These are phyloP conservation scores for Euthynnus affinis DNA, from an alignment of 2,797 vertebrate species.

Conservation along the genomic window DNA sequence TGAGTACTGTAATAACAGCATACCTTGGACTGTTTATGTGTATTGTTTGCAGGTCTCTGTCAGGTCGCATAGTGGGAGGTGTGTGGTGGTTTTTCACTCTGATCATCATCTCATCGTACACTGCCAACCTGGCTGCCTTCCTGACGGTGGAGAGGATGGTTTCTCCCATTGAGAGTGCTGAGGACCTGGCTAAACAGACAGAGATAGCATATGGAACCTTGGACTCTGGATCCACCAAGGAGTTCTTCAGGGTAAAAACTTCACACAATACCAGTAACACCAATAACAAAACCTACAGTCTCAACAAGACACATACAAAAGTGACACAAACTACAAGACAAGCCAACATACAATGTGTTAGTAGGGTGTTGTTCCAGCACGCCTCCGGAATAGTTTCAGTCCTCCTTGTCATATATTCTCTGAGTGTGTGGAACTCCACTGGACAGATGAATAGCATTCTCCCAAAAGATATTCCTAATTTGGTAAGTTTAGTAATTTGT, in stretches of 20 bases:
- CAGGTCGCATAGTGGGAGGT: constrained; percentile 97
- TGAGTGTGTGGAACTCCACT: no score
- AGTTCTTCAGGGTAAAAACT: constrained; percentile 95
- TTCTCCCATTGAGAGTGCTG: constrained; percentile 97
- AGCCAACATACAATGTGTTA: no score
- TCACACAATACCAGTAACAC: background rate
- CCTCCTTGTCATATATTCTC: no score
- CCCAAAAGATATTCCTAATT: no score
- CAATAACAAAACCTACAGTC: background rate
- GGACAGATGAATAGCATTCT: no score
- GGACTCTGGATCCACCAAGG: constrained; percentile 98
- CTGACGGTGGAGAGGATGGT: constrained; percentile 99
- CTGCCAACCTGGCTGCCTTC: constrained; percentile 98
- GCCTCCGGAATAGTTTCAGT: no score
- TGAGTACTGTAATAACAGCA: background rate
- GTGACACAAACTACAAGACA: background rate
- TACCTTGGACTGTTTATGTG: background rate
- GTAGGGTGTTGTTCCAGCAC: no score
- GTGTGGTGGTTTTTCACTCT: constrained; percentile 99
- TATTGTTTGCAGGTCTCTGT: constrained; percentile 90
- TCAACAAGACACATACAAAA: background rate
- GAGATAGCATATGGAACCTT: constrained; percentile 97
- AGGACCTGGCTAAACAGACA: constrained; percentile 97
- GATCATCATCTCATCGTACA: constrained; percentile 99
- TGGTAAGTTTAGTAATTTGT: no score